Base-by-base conservation (phyloP, 2,797 vertebrate genomes). In the Hypotaenidia okinawae region DNA sequence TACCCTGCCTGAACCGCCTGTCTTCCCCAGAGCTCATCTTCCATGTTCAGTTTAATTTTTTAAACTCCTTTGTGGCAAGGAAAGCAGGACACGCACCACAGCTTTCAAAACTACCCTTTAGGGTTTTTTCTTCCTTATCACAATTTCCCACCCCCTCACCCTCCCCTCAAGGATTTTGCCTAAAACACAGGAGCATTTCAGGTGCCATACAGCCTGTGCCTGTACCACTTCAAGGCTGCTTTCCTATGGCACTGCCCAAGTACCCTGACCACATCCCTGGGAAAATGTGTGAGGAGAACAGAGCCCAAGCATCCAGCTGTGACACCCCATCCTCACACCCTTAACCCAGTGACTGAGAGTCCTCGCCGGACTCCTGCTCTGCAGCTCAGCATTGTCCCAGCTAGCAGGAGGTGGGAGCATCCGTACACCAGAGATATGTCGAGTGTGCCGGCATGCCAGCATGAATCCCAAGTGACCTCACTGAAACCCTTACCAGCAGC, bases 141-240 rank as follows among this genome's bases (percentile, higher is more conserved):
- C n/a, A 67, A 4, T 10, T 33, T 81, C 16, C 51, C 43, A 13
- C 13, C 7, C 17, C 17, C 7, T 16, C 43, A 24, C 13, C 8
- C 9, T 14, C 10, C 16, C 30, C 5, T 10, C 23, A 17, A 30
- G 23, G 39, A 57, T 73, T 81, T 57, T 16, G 22, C 11, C 1
- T 24, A 25, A 16, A 37, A 0, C 25, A 27, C 9, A 1, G 13
- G 35, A 32, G 13, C 45, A 33, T 3, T 24, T 32, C 32, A 49
- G 45, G 39, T 9, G 6, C 22, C 2, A 3, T 5, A 2, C 4
- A 21, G 11, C 10, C 1, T 0, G 4, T 25, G 24, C 5, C 49
- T 8, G 16, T 6, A 4, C 12, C 57, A 58, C 5, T 35, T 11
- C 3, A 30, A 43, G 4, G 5, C 39, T 19, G 9, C 58, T 43